These are phyloP conservation scores for Capitella teleta DNA, from an alignment of 1,140 invertebrate genomes.

Conservation along the genomic window DNA sequence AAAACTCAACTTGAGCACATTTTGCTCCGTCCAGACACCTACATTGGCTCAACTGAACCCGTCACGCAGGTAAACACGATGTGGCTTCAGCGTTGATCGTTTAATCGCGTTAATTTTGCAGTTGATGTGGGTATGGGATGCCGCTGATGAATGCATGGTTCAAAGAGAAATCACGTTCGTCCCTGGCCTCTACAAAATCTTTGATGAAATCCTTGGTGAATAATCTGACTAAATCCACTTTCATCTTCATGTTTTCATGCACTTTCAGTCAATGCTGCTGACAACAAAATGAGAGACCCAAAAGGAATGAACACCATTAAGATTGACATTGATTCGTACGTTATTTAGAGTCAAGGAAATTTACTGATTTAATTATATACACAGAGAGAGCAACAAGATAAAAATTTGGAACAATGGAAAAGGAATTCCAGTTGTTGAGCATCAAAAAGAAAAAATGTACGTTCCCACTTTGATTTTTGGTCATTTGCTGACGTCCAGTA, in stretches of 20 bases:
- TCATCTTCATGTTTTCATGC: background rate
- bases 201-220: constrained; percentile 82
- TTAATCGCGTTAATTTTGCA: constrained; percentile 43
- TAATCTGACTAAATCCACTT: background rate
- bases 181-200: constrained; percentile 98
- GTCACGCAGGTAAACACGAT: constrained; percentile 57
- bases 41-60: constrained; percentile 90
- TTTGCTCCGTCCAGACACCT: constrained; percentile 92
- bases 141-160: constrained; percentile 63
- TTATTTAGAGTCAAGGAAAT: constrained; percentile 13
- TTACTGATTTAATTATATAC: background rate
- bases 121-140: constrained; percentile 89
- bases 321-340: constrained; percentile 86
- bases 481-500: constrained; percentile 94
- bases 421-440: constrained; percentile 95
- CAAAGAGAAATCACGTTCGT: constrained; percentile 85
- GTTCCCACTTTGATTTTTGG: constrained; percentile 99
- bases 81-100: too few relatives aligned
- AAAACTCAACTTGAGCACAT: constrained; percentile 98
- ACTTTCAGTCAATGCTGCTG: constrained; percentile 88
- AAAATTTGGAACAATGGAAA: constrained; percentile 96
- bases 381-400: constrained; percentile 79
- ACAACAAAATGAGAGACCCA: constrained; percentile 98
- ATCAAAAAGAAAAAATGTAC: constrained; percentile 97
- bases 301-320: constrained; percentile 88